These are phyloP conservation scores for Anabas testudineus DNA, from an alignment of 2,797 vertebrate species.

Conservation along the genomic window DNA sequence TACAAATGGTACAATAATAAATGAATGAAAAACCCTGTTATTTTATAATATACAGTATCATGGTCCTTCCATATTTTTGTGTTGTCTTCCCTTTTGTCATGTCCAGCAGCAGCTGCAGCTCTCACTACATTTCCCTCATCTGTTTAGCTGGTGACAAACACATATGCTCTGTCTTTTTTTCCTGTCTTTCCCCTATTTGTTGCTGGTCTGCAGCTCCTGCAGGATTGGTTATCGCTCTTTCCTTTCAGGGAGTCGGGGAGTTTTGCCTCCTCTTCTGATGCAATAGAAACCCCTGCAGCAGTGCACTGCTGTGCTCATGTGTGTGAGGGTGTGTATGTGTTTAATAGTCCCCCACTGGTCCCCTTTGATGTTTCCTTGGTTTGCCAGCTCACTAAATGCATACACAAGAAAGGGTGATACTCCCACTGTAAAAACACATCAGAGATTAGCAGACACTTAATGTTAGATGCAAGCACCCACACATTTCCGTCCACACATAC, in stretches of 20 bases:
- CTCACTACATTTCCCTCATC: slow-evolving; percentile 13
- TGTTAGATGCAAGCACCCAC: background rate
- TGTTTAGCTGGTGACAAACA: slow-evolving; percentile 39
- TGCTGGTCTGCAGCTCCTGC: slow-evolving; percentile 49
- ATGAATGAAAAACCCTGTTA: background rate
- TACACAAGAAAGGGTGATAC: slow-evolving; percentile 30
- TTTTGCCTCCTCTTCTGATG: slow-evolving; percentile 70
- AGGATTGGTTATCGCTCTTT: slow-evolving; percentile 66
- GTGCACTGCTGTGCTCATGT: slow-evolving; percentile 21
- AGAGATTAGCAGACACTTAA: slow-evolving; percentile 40
- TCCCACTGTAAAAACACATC: slow-evolving; percentile 36
- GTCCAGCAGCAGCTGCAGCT: slow-evolving; percentile 15
- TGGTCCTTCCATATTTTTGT: slow-evolving; percentile 1
- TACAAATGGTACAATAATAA: too few species aligned
- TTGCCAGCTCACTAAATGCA: slow-evolving; percentile 59
- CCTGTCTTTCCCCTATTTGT: slow-evolving; percentile 22
- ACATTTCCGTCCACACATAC: slow-evolving; percentile 4
- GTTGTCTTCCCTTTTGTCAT: background rate
- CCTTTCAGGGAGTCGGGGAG: slow-evolving; percentile 56
- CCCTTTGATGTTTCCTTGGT: slow-evolving; percentile 63
- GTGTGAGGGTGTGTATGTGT: slow-evolving; percentile 47
- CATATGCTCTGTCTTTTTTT: slow-evolving; percentile 21
- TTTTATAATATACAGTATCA: background rate
- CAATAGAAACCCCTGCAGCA: slow-evolving; percentile 74
- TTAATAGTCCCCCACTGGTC: slow-evolving; percentile 57